These are phyloP conservation scores for Acanthochromis polyacanthus DNA, from an alignment of 2,113 vertebrate species.

Conservation along the genomic window DNA sequence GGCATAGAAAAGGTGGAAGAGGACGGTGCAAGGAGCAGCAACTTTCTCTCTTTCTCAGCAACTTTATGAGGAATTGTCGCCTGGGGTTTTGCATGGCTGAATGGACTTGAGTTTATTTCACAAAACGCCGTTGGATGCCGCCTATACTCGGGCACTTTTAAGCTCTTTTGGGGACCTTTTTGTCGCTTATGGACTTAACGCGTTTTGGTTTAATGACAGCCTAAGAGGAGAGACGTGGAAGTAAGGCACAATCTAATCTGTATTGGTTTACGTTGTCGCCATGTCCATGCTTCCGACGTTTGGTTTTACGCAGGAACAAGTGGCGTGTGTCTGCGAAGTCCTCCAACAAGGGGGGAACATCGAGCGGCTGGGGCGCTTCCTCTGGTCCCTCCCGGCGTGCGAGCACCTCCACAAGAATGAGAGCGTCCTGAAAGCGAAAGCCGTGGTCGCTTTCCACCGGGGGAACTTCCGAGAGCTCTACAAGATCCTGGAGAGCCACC, in stretches of 20 bases:
- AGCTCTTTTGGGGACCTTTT: constrained; percentile 54
- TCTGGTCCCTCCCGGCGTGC: constrained; percentile 93
- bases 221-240: constrained; percentile 72
- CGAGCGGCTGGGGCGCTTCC: constrained; percentile 92
- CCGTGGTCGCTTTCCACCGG: constrained; percentile 92
- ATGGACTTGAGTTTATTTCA: constrained; percentile 72
- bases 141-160: constrained; percentile 35
- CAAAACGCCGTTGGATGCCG: constrained; percentile 70
- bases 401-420: constrained; percentile 96
- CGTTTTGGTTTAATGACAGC: constrained; percentile 72
- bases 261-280: constrained; percentile 72
- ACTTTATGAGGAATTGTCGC: constrained; percentile 78
- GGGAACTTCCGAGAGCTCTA: constrained; percentile 94
- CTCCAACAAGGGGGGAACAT: constrained; percentile 95
- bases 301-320: constrained; percentile 95
- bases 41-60: constrained; percentile 73
- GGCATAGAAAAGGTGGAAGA: constrained; percentile 81
- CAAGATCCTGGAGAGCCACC: constrained; percentile 94
- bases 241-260: constrained; percentile 64
- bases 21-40: constrained; percentile 78
- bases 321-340: constrained; percentile 94
- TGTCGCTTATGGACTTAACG: constrained; percentile 74
- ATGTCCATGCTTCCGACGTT: constrained; percentile 97
- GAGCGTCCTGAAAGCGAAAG: constrained; percentile 93
- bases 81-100: constrained; percentile 73